Evolutionary conservation across 2,888 invertebrate species (phyloP), one percentile per base, ranked within the genome.

Genomic region (Xanthia icteritia): DNA sequence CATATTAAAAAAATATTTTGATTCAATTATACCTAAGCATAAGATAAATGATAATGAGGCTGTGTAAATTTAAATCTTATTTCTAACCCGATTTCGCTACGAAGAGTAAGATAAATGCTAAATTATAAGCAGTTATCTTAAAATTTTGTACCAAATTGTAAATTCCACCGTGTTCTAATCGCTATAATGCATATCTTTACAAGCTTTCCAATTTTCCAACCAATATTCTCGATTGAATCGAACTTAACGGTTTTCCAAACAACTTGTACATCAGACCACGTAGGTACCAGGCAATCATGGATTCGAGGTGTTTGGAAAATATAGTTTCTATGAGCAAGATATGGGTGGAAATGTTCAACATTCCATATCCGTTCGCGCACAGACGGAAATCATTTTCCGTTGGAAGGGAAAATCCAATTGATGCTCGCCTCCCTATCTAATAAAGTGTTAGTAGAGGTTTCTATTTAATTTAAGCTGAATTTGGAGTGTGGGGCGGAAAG

Each of bases 341-440:
- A 85, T 82, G 68, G 74, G 60, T 67, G 68, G 75, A 70, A 82
- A 85, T 84, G 85, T 86, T 85, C 83, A 84, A 78, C 82, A 86
- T 86, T 88, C 90, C 88, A 91, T 89, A 91, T 90, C 92, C 92
- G 89, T 84, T 88, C 82, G 74, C 69, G 63, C 75, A 85, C 84
- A 78, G 68, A 76, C 81, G 86, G 88, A 89, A 89, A 89, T 88
- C 84, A 85, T 82, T 84, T 77, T 69, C 73, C 83, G 75, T 82
- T 79, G 85, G 82, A 54, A 73, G 73, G 77, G 86, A 84, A 89
- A 88, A 90, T 88, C 84, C 84, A 89, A 90, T 88, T 90, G 90
- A 85, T 72, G 73, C 80, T 73, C 74, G 36, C 64, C 58, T 60
- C 56, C 61, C 58, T 72, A 51, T 64, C 64, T 73, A 73, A 84